These are phyloP conservation scores for Cepaea nemoralis DNA, from an alignment of 1,140 invertebrate species.

Conservation along the genomic window DNA sequence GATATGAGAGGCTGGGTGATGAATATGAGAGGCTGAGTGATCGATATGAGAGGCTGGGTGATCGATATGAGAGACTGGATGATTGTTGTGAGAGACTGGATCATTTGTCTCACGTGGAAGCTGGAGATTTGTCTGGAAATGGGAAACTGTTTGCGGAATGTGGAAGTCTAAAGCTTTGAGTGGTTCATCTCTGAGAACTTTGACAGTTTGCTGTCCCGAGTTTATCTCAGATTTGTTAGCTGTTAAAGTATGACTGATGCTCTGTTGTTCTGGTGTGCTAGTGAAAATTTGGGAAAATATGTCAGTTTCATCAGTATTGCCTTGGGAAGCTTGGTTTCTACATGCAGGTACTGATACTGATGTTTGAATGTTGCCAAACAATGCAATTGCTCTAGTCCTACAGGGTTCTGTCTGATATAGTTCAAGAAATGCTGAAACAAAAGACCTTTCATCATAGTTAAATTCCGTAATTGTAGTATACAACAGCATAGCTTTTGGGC, in stretches of 20 bases:
- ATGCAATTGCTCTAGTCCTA: neutral
- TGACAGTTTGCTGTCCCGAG: neutral
- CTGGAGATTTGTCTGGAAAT: neutral
- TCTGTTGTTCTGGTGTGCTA: neutral
- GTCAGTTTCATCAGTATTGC: neutral
- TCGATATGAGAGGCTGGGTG: neutral
- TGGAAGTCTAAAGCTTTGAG: neutral
- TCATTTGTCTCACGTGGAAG: no score
- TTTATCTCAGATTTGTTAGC: neutral
- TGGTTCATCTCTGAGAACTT: neutral
- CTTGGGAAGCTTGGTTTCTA: neutral
- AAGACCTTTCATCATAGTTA: neutral
- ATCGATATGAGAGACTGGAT: neutral
- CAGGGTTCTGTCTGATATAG: neutral
- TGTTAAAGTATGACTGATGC: neutral
- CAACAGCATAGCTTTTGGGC: neutral
- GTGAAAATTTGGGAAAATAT: neutral
- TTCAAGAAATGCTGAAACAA: neutral
- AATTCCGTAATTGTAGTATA: neutral
- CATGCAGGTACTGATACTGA: neutral
- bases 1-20: neutral
- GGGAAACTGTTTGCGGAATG: neutral
- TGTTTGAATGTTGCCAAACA: neutral
- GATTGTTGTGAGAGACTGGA: no score
- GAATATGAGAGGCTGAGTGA: neutral